These are phyloP conservation scores for Taxidea taxus DNA, from an alignment of 2,113 vertebrate genomes.

Conservation along the genomic window DNA sequence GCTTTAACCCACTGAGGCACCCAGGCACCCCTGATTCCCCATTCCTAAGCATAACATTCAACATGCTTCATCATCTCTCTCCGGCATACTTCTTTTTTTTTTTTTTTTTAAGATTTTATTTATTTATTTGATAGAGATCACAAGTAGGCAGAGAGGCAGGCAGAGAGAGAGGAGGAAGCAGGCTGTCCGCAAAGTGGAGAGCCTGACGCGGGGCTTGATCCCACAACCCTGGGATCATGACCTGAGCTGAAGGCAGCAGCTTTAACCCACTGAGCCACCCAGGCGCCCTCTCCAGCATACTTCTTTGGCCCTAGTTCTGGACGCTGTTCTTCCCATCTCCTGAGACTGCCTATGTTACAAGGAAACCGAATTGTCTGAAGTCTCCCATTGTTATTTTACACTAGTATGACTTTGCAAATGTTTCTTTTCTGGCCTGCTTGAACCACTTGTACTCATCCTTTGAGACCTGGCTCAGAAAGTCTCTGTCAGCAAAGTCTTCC, in stretches of 20 bases:
- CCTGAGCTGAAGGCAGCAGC: no score
- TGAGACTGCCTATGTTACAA: background rate
- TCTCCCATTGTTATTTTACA: background rate
- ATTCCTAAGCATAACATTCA: background rate
- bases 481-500: background rate
- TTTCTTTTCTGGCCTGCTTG: background rate
- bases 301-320: background rate
- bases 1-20: no score
- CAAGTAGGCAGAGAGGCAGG: no score
- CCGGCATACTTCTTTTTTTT: background rate
- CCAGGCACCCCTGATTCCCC: no score
- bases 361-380: background rate
- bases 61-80: background rate
- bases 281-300: background rate
- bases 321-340: background rate
- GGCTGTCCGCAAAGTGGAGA: no score
- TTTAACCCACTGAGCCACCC: no score
- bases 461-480: background rate
- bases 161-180: no score
- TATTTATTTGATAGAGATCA: no score
- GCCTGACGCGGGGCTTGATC: no score
- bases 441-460: background rate
- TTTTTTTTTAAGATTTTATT: no score
- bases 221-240: no score
- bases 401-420: background rate